Evolutionary conservation across 30 jellyfish, hydroid and myxozoan species (phyloP).

Genomic region (Hydra vulgaris): DNA sequence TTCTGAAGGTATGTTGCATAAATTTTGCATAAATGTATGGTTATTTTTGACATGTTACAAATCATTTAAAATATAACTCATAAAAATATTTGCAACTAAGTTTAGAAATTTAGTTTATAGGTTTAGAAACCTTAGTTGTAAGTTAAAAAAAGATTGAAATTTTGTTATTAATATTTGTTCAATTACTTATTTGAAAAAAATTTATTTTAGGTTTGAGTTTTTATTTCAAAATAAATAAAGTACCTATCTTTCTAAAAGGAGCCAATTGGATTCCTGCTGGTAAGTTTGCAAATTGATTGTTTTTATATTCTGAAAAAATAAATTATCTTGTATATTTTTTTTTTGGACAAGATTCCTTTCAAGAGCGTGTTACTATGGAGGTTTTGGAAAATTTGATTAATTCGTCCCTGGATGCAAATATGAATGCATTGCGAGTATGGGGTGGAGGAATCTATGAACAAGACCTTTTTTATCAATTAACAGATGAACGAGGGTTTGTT

Average conservation of each 20-base stretch:
- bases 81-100: too few relatives aligned
- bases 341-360: too few relatives aligned
- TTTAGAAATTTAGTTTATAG: too few relatives aligned
- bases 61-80: too few relatives aligned
- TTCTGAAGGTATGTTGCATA: constrained; percentile 37
- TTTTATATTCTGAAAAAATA: background rate
- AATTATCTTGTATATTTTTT: constrained; percentile 38
- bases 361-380: constrained; percentile 41
- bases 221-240: constrained; percentile 56
- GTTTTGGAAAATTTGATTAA: constrained; percentile 21
- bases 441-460: constrained; percentile 89
- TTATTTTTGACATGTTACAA: too few relatives aligned
- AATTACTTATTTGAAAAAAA: too few relatives aligned
- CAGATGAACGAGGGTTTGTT: constrained; percentile 46
- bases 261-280: constrained; percentile 91
- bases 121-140: too few relatives aligned
- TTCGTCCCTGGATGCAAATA: constrained; percentile 57
- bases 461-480: constrained; percentile 49
- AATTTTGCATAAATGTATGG: background rate
- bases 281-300: background rate
- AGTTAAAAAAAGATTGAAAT: too few relatives aligned
- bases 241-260: constrained; percentile 68
- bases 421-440: constrained; percentile 89
- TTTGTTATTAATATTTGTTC: too few relatives aligned
- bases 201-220: constrained; percentile 52